Evolutionary conservation across 2,888 invertebrate genomes (phyloP).

Genomic region (Dryocosmus kuriphilus): DNA sequence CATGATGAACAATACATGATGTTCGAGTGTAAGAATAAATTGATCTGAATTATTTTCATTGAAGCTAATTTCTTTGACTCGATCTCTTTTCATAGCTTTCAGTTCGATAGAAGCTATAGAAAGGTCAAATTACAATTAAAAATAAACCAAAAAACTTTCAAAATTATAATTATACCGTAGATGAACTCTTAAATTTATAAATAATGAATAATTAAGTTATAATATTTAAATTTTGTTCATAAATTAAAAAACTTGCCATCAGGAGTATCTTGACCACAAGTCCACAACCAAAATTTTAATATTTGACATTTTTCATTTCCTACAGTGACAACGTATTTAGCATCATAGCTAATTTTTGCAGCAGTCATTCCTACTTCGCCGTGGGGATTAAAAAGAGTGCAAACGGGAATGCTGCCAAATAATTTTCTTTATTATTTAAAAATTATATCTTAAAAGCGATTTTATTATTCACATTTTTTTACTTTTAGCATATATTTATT

Average conservation of each 20-base stretch:
- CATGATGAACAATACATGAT: slow-evolving; percentile 71
- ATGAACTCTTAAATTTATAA: neutral
- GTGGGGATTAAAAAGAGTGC: slow-evolving; percentile 80
- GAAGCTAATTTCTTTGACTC: slow-evolving; percentile 72
- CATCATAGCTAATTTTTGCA: slow-evolving; percentile 80
- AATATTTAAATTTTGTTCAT: neutral
- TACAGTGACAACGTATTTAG: slow-evolving; percentile 81
- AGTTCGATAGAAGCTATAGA: slow-evolving; percentile 59
- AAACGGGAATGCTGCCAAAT: slow-evolving; percentile 77
- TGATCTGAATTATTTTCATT: slow-evolving; percentile 75
- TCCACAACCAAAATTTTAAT: slow-evolving; percentile 83
- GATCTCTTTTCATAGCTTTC: slow-evolving; percentile 48
- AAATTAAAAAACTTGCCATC: slow-evolving; percentile 77
- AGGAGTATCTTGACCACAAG: slow-evolving; percentile 78
- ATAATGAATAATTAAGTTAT: neutral
- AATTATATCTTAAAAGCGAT: neutral
- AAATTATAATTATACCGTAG: neutral
- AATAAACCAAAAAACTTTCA: neutral
- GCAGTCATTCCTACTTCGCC: slow-evolving; percentile 74
- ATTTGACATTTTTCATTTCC: slow-evolving; percentile 78
- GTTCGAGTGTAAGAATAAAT: slow-evolving; percentile 76
- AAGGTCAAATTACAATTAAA: neutral
- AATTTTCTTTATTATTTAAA: neutral
- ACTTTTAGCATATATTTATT: neutral
- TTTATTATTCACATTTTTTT: neutral